These are phyloP conservation scores for Aphelenchoides bicaudatus DNA, from an alignment of 2,888 invertebrate species.

Conservation along the genomic window DNA sequence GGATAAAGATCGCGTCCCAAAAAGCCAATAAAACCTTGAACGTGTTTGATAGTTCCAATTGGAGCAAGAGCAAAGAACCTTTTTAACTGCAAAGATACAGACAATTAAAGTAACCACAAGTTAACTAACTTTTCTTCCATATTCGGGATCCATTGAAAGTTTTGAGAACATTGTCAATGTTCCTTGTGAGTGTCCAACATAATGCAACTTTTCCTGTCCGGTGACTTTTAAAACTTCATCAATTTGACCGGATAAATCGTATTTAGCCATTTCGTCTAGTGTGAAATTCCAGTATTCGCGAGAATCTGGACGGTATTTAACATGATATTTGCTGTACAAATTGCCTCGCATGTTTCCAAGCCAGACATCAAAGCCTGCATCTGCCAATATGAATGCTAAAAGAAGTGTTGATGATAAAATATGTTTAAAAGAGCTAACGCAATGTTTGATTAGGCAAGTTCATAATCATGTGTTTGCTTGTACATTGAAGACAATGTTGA, in stretches of 20 bases:
- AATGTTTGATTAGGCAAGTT: constrained; percentile 38
- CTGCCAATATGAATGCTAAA: constrained; percentile 59
- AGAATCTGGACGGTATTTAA: too few species aligned
- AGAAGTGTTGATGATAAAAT: too few species aligned
- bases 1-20: too few species aligned
- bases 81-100: constrained; percentile 52
- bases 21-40: constrained; percentile 53
- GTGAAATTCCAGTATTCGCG: constrained; percentile 71
- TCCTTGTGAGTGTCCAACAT: constrained; percentile 81
- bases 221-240: constrained; percentile 71
- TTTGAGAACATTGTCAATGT: constrained; percentile 56
- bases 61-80: constrained; percentile 60
- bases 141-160: constrained; percentile 39
- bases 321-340: constrained; percentile 34
- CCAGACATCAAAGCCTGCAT: constrained; percentile 73
- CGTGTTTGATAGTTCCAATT: constrained; percentile 58
- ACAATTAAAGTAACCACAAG: too few species aligned
- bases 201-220: constrained; percentile 69
- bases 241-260: constrained; percentile 81
- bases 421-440: too few species aligned
- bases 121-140: constrained; percentile 38
- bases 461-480: constrained; percentile 16
- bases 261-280: constrained; percentile 79
- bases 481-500: constrained; percentile 45
- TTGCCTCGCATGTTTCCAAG: constrained; percentile 67